Evolutionary conservation across 2,113 vertebrate genomes (phyloP).

Genomic region (Oenanthe melanoleuca): DNA sequence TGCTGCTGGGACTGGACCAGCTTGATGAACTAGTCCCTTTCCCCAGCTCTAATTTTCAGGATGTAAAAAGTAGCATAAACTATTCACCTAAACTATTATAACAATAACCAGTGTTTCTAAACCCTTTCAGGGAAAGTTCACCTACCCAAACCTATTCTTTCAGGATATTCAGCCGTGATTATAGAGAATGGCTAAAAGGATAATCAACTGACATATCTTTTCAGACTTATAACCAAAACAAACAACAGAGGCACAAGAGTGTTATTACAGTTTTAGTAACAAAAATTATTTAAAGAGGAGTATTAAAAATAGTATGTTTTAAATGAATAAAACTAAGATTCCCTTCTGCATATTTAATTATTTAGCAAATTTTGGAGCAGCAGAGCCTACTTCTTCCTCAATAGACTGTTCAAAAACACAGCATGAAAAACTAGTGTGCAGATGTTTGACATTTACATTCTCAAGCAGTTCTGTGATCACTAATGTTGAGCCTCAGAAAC

Average conservation of each 20-base stretch:
- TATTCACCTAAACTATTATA: background rate
- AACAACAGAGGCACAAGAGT: background rate
- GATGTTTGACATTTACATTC: conserved; percentile 8
- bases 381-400: background rate
- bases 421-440: background rate
- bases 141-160: background rate
- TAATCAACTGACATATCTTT: background rate
- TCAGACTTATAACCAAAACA: background rate
- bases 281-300: background rate
- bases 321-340: background rate
- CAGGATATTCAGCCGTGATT: background rate
- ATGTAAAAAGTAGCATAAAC: background rate
- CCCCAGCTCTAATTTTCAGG: background rate
- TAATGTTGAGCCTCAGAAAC: background rate
- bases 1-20: background rate
- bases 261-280: background rate
- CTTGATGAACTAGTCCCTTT: conserved; percentile 17
- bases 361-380: background rate
- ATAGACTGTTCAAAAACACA: background rate
- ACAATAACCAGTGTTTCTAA: background rate
- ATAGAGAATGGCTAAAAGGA: background rate
- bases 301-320: background rate
- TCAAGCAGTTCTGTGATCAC: background rate
- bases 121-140: background rate
- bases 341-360: background rate